These are phyloP conservation scores for Ormyrus thymus DNA, from an alignment of 2,888 invertebrate genomes.

Conservation along the genomic window DNA sequence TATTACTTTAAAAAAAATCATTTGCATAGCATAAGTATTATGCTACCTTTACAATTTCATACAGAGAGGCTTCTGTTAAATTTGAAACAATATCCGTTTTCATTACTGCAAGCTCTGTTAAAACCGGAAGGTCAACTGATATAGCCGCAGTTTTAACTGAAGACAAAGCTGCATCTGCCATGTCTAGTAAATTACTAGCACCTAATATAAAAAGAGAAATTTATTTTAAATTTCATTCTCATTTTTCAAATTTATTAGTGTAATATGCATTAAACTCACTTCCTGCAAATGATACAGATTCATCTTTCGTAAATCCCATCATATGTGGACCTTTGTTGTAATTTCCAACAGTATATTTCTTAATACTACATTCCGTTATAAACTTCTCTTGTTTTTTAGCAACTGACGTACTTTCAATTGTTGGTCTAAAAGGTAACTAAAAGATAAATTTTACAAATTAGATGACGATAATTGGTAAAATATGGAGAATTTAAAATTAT, in stretches of 20 bases:
- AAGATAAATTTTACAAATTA: not conserved
- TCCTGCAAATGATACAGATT: constrained; percentile 40
- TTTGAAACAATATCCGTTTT: constrained; percentile 2
- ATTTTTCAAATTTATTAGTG: not conserved
- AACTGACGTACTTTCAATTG: constrained; percentile 69
- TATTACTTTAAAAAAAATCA: not conserved
- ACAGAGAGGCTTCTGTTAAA: not conserved
- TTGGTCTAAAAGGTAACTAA: constrained; percentile 54
- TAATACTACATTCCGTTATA: constrained; percentile 73
- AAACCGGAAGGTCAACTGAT: constrained; percentile 6
- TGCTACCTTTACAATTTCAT: constrained; percentile 21
- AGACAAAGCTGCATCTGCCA: constrained; percentile 6
- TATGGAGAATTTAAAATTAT: too few relatives aligned
- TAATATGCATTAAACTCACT: constrained; percentile 28
- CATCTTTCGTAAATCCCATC: constrained; percentile 73
- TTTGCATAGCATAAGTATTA: too few relatives aligned
- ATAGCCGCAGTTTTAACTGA: not conserved
- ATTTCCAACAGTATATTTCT: constrained; percentile 73
- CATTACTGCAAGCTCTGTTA: not conserved
- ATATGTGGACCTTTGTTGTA: constrained; percentile 77
- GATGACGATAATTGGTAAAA: not conserved
- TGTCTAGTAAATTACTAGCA: constrained; percentile 25
- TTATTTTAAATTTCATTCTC: not conserved
- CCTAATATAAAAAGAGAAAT: constrained; percentile 7
- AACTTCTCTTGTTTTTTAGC: constrained; percentile 75